phyloP scores from a whole-genome alignment of 2,888 invertebrate genomes.

The Tupiocoris notatus region DNA sequence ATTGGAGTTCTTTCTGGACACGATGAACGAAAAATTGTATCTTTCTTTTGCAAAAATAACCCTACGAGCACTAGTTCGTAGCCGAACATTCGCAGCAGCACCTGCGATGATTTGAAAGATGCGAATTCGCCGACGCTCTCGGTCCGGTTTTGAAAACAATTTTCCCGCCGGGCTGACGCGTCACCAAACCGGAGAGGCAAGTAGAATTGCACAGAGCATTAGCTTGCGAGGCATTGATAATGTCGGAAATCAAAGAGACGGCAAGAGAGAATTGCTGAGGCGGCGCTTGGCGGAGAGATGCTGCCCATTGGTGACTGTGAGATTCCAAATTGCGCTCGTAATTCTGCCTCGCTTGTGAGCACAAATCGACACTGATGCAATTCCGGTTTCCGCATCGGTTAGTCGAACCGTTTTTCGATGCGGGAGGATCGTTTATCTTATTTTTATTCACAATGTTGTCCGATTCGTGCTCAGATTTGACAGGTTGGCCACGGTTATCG shows the following conservation, averaged over 20 bases:
- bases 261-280: background rate
- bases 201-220: background rate
- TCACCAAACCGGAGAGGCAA: background rate
- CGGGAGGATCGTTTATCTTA: too few species aligned
- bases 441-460: too few species aligned
- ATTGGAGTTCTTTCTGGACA: too few species aligned
- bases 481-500: too few species aligned
- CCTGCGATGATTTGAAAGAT: background rate
- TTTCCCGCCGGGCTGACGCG: background rate
- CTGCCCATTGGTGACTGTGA: background rate
- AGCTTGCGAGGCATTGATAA: background rate
- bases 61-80: too few species aligned
- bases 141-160: background rate
- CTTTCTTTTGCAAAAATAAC: too few species aligned
- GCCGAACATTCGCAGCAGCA: too few species aligned
- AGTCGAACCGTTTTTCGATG: too few species aligned
- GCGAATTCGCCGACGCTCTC: background rate
- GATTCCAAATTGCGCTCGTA: background rate
- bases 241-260: background rate
- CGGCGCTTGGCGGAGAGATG: background rate
- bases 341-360: background rate
- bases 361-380: background rate
- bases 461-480: too few species aligned
- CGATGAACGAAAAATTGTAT: too few species aligned
- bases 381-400: background rate